phyloP scores from a whole-genome alignment of 2,888 invertebrate species.

The Isotomurus palustris region DNA sequence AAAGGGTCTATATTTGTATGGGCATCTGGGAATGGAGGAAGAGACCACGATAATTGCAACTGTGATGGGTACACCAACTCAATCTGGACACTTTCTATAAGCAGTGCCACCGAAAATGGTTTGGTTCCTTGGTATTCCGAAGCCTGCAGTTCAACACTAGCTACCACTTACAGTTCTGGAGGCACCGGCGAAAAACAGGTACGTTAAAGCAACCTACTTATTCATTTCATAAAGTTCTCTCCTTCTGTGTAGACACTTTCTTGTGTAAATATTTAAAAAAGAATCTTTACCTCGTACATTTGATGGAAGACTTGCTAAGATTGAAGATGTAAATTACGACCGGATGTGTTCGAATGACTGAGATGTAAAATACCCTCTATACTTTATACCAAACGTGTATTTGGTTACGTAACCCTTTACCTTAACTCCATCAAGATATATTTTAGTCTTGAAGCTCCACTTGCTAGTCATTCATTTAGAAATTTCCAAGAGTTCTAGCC shows the following conservation, averaged over 20 bases:
- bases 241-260: background rate
- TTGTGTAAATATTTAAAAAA: conserved; percentile 1
- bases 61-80: conserved; percentile 99
- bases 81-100: conserved; percentile 96
- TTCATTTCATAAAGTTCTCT: background rate
- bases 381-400: no score
- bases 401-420: no score
- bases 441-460: no score
- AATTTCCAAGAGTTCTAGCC: no score
- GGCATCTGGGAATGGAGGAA: conserved; percentile 97
- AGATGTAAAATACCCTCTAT: no score
- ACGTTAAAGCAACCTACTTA: background rate
- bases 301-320: no score
- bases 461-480: no score
- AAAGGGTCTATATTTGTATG: conserved; percentile 98
- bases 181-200: conserved; percentile 82
- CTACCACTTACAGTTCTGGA: conserved; percentile 96
- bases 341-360: no score
- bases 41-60: conserved; percentile 95
- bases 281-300: conserved; percentile 6
- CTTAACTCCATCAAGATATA: no score
- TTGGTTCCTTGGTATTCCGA: conserved; percentile 97
- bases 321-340: no score
- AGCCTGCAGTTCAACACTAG: conserved; percentile 94
- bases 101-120: conserved; percentile 86